These are phyloP conservation scores for Sebastes oblongus DNA, from an alignment of 2,797 vertebrate species.

Conservation along the genomic window DNA sequence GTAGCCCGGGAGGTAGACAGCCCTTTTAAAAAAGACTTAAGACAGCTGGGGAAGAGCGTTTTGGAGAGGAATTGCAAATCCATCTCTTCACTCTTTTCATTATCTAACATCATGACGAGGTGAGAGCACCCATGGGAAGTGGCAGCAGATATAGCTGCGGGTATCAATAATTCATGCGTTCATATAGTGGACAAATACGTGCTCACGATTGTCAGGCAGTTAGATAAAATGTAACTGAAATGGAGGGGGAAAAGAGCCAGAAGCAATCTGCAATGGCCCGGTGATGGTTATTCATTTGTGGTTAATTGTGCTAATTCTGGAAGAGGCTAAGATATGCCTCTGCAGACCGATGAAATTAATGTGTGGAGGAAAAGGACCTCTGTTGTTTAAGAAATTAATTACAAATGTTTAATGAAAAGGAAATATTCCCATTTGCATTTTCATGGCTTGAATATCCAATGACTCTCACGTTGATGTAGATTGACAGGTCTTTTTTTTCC, in stretches of 20 bases:
- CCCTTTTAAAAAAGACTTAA: conserved; percentile 16
- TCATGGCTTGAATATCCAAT: conserved; percentile 54
- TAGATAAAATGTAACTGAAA: conserved; percentile 56
- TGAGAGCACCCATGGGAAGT: conserved; percentile 56
- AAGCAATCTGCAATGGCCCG: conserved; percentile 45
- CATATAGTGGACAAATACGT: conserved; percentile 68
- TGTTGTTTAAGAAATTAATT: conserved; percentile 74
- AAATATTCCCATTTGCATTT: conserved; percentile 64
- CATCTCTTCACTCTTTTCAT: conserved; percentile 58
- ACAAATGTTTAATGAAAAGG: conserved; percentile 68
- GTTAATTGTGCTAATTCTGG: conserved; percentile 70
- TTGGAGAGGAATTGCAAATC: conserved; percentile 40
- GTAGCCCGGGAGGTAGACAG: not conserved
- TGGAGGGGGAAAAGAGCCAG: conserved; percentile 52
- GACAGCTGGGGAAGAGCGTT: conserved; percentile 43
- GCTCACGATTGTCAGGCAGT: conserved; percentile 44
- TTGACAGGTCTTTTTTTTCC: conserved; percentile 20
- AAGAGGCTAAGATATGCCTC: conserved; percentile 46
- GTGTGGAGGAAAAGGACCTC: conserved; percentile 41
- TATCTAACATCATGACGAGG: conserved; percentile 53
- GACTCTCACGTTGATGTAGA: conserved; percentile 36
- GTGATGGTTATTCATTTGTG: conserved; percentile 58
- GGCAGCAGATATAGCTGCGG: conserved; percentile 40
- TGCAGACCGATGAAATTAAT: conserved; percentile 58
- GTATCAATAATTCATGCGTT: conserved; percentile 72